Base-by-base conservation (phyloP, 1,140 invertebrate genomes). In the Carposina sasakii region DNA sequence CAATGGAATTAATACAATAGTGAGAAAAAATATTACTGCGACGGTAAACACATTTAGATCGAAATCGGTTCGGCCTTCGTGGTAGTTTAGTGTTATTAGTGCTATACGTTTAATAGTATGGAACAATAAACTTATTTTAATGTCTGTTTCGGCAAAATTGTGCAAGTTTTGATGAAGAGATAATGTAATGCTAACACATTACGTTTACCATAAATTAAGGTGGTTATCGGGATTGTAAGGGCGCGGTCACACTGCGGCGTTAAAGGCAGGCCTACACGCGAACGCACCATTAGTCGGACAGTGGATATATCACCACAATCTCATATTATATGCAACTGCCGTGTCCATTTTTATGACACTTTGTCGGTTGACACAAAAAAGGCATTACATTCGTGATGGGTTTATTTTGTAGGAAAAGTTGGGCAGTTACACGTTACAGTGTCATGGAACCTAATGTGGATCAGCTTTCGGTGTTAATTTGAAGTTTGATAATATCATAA, bases 291-390 rank as follows among this genome's bases (percentile, higher is more conserved):
- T 78, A 79, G 63, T 37, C 53, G 48, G 41, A 37, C 55, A 64
- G 63, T 65, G n/a, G 63, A 73, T 78, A 78, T 76, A 67, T 79
- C 70, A 78, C 60, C 61, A 54, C 36, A 52, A 60, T 17, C 60
- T 74, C 72, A 75, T 79, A 79, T 72, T 75, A 77, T 76, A 76
- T 79, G 71, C 65, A 73, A 62, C 63, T 67, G 64, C 64, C 68
- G 62, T 67, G 72, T 71, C 54, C 67, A 60, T 69, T 60, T 76
- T 71, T 70, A 76, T 76, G 67, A 67, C 71, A 67, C 57, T 60
- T 60, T 74, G 66, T 70, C 53, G 62, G 60, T 42, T 66, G 67
- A 67, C 62, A 66, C 52, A 60, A 53, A 64, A 74, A 65, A 71
- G 71, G 72, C 60, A 60, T 49, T 56, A 63, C 64, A 58, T 66